These are phyloP conservation scores for Cerceris rybyensis DNA, from an alignment of 2,888 invertebrate species.

Conservation along the genomic window DNA sequence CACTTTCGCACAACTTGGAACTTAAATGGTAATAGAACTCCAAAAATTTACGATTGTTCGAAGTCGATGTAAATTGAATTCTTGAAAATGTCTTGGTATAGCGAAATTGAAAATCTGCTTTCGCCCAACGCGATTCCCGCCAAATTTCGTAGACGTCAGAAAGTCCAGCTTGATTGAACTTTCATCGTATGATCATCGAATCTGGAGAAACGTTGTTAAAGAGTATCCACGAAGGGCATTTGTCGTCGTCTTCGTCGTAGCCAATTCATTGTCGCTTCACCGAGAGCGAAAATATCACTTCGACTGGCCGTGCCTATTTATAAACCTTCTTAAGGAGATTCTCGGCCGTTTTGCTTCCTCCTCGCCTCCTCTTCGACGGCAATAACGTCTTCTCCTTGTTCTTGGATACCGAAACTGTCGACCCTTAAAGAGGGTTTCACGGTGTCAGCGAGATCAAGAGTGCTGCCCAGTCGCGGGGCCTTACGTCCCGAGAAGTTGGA, in stretches of 20 bases:
- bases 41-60: conserved; percentile 6
- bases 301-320: conserved; percentile 57
- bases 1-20: conserved; percentile 18
- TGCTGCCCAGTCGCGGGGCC: conserved; percentile 11
- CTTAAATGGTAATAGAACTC: background rate
- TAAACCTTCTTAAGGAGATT: conserved; percentile 60
- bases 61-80: conserved; percentile 11
- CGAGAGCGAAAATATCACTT: conserved; percentile 58
- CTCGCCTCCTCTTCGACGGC: conserved; percentile 34
- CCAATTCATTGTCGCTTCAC: conserved; percentile 63
- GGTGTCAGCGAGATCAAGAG: conserved; percentile 14
- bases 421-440: conserved; percentile 41
- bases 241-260: conserved; percentile 44
- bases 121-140: background rate
- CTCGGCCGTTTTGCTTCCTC: conserved; percentile 42
- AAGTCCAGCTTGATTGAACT: background rate
- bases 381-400: conserved; percentile 29
- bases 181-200: background rate
- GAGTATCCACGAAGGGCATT: conserved; percentile 34
- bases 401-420: conserved; percentile 34
- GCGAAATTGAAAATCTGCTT: background rate
- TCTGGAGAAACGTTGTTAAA: conserved; percentile 16
- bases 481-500: conserved; percentile 28
- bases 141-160: background rate
- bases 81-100: background rate